Percentiles rank a stretch among this genome's conserved stretches.
These are phyloP conservation scores for Belgica antarctica DNA, from an alignment of 2,888 invertebrate species.

Conservation along the genomic window DNA sequence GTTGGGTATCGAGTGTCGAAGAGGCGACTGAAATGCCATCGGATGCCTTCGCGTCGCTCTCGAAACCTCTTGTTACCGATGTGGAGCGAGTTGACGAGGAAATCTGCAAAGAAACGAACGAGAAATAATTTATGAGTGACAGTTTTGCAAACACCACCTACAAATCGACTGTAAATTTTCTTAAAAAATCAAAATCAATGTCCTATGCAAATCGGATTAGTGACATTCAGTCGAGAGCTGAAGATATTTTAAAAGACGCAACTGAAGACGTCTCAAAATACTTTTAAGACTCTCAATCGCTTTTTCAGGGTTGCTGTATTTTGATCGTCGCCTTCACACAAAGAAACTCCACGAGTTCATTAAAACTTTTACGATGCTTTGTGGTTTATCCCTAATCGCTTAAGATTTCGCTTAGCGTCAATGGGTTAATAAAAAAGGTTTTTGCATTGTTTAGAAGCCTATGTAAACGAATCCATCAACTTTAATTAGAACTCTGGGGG, in stretches of 20 bases:
- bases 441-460: too few relatives aligned
- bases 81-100: constrained; percentile 30
- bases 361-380: too few relatives aligned
- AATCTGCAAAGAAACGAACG: constrained; percentile 29
- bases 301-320: not conserved
- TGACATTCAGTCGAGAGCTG: not conserved
- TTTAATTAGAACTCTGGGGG: too few relatives aligned
- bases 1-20: constrained; percentile 21
- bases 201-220: constrained; percentile 3
- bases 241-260: not conserved
- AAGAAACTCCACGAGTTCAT: too few relatives aligned
- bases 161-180: not conserved
- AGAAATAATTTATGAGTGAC: not conserved
- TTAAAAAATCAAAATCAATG: not conserved
- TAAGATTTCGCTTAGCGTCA: too few relatives aligned
- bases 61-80: constrained; percentile 30
- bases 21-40: constrained; percentile 22
- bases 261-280: not conserved
- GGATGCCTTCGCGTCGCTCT: not conserved
- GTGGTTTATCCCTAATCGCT: too few relatives aligned
- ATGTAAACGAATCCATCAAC: too few relatives aligned
- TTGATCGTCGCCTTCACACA: too few relatives aligned
- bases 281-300: not conserved
- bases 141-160: not conserved
- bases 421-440: too few relatives aligned